Conservation (phyloP, 2,888 invertebrate genomes). For the Tortricodes alternella region DNA sequence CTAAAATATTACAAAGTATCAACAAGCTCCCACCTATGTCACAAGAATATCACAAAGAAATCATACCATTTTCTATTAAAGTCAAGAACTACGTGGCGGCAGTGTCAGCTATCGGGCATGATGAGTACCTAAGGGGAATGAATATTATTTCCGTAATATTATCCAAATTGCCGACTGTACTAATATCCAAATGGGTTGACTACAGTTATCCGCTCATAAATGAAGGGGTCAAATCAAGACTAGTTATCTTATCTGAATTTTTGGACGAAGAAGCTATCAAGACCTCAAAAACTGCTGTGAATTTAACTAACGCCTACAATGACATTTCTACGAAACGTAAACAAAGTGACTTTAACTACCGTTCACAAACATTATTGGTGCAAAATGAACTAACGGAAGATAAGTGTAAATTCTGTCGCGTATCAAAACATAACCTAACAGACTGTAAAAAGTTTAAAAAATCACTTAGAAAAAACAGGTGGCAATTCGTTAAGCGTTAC, state of each 20-base stretch:
- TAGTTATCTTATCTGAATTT: neutral
- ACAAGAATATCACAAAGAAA: neutral
- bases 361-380: slow-evolving; percentile 1
- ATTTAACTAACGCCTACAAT: neutral
- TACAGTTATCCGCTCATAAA: neutral
- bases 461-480: slow-evolving; percentile 34
- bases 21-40: slow-evolving; percentile 33
- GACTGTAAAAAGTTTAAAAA: slow-evolving; percentile 34
- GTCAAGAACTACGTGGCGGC: slow-evolving; percentile 2
- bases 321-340: neutral
- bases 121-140: neutral
- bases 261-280: neutral
- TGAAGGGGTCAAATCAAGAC: neutral
- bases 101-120: neutral
- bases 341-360: neutral
- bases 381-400: slow-evolving; percentile 7
- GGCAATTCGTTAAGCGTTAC: slow-evolving; percentile 29
- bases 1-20: slow-evolving; percentile 31
- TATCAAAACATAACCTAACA: slow-evolving; percentile 22
- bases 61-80: neutral
- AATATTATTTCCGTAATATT: neutral
- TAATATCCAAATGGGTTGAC: slow-evolving; percentile 6
- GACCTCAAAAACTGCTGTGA: neutral
- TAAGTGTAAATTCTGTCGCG: slow-evolving; percentile 17
- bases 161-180: neutral